These are phyloP conservation scores for Eilema depressum DNA, from an alignment of 2,888 invertebrate species.

Conservation along the genomic window DNA sequence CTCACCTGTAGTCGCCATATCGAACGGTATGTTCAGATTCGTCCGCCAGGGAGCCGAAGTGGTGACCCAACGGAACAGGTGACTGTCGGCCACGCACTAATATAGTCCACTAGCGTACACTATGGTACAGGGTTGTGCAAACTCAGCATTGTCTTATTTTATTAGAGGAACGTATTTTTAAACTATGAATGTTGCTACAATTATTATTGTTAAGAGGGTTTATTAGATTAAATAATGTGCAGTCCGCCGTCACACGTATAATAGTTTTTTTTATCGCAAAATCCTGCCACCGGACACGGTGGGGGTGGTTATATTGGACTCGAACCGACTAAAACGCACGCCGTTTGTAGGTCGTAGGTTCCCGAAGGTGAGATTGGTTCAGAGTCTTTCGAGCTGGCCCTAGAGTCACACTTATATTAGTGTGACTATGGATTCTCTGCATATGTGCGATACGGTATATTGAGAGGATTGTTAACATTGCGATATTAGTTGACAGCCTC, in stretches of 20 bases:
- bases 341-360: too few species aligned
- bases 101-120: conserved; percentile 24
- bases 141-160: conserved; percentile 18
- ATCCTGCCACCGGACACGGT: too few species aligned
- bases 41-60: conserved; percentile 75
- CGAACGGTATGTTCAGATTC: conserved; percentile 92
- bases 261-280: too few species aligned
- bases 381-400: too few species aligned
- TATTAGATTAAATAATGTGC: neutral
- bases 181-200: neutral
- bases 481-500: too few species aligned
- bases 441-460: too few species aligned
- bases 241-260: neutral
- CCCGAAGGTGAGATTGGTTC: too few species aligned
- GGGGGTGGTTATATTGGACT: too few species aligned
- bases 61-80: conserved; percentile 70
- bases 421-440: too few species aligned
- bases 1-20: conserved; percentile 93
- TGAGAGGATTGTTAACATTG: too few species aligned
- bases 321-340: too few species aligned
- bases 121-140: conserved; percentile 53
- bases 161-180: conserved; percentile 6
- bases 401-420: neutral
- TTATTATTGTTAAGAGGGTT: neutral
- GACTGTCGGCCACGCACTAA: conserved; percentile 50